Base-by-base conservation (phyloP, 2,113 vertebrate species). In the Mastomys coucha region DNA sequence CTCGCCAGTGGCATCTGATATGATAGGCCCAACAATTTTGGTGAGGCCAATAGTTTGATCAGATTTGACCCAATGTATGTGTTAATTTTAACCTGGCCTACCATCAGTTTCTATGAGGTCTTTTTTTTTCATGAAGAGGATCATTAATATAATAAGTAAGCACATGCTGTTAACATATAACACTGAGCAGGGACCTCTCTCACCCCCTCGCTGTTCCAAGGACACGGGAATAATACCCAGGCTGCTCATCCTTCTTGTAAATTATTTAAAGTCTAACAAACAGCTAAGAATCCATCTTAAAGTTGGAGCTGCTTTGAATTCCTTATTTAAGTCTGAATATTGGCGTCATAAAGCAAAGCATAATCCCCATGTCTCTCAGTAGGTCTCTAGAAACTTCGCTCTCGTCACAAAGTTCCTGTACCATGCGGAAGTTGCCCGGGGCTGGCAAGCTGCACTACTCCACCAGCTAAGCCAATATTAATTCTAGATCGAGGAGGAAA, bases 391-490 rank as follows among this genome's bases (percentile, higher is more conserved):
- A 96, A 96, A 96, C 94, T 86, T 94, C 39, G 4, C 22, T 8
- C n/a, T 92, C 92, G 91, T 69, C 89, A 86, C 73, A 95, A 97
- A 98, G 96, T 98, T 97, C 90, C 26, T 76, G 45, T 19, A 75
- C 60, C 86, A 88, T 11, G 28, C 33, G 16, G 80, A 45, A 19
- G 24, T 60, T 90, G 96, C 95, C 95, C 77, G 9, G 8, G 96
- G 97, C 92, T 85, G 93, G 58, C 70, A 84, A 97, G 70, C 89
- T 73, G 70, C 75, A 80, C 89, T 53, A 36, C 87, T 96, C 89
- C 53, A 49, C 89, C 78, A 92, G 96, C 93, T 96, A 97, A 96
- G 93, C 95, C 93, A 97, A 95, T 97, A 96, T 97, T 98, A 97
- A 98, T 95, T 97, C 95, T 97, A 95, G 96, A 95, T 81, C 39